Evolutionary conservation across 2,113 vertebrate species (phyloP).

Genomic region (Phyllostomus discolor): DNA sequence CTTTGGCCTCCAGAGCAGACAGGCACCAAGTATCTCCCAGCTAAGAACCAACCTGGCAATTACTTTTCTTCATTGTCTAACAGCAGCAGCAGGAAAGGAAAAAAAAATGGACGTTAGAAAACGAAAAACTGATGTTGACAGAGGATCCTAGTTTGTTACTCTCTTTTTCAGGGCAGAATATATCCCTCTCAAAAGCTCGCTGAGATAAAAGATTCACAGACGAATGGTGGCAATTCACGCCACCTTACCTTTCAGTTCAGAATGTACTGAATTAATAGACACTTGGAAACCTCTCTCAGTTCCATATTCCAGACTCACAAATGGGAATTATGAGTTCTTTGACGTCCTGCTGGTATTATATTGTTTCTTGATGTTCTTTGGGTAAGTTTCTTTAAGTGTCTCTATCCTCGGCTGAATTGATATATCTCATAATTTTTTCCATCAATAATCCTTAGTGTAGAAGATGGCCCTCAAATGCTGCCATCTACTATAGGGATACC

Average conservation of each 20-base stretch:
- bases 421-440: constrained; percentile 56
- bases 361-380: constrained; percentile 66
- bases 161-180: constrained; percentile 14
- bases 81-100: neutral
- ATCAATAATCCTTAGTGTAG: constrained; percentile 40
- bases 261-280: constrained; percentile 54
- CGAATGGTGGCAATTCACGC: neutral
- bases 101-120: neutral
- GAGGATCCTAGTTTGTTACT: neutral
- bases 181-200: constrained; percentile 29
- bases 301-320: constrained; percentile 66
- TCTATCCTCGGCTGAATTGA: constrained; percentile 40
- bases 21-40: neutral
- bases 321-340: constrained; percentile 65
- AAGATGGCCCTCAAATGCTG: constrained; percentile 38
- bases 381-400: constrained; percentile 61
- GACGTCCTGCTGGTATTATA: constrained; percentile 66
- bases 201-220: neutral
- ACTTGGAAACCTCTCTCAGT: constrained; percentile 63
- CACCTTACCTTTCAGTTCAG: constrained; percentile 32
- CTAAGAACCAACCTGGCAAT: neutral
- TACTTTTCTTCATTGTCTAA: neutral
- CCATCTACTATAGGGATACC: neutral
- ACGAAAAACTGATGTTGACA: neutral
- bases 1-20: neutral